These are phyloP conservation scores for Dolichoris vasculosae DNA, from an alignment of 1,140 invertebrate genomes.

Conservation along the genomic window DNA sequence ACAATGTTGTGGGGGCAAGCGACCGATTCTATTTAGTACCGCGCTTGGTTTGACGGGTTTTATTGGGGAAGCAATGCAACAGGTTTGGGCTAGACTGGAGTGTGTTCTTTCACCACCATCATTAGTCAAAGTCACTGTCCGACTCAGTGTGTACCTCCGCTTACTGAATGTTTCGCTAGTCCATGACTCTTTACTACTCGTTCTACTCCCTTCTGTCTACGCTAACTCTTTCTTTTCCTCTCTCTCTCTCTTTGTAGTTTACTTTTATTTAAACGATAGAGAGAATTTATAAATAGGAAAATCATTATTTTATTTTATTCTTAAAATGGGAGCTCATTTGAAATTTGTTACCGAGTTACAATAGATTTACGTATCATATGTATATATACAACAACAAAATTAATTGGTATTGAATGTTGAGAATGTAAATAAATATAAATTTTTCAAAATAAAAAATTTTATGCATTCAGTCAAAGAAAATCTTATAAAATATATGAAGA, in stretches of 20 bases:
- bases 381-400: too few relatives aligned
- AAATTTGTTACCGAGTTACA: slow-evolving; percentile 35
- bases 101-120: slow-evolving; percentile 74
- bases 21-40: slow-evolving; percentile 73
- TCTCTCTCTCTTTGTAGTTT: neutral
- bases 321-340: slow-evolving; percentile 32
- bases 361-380: too few relatives aligned
- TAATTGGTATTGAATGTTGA: too few relatives aligned
- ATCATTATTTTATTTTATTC: slow-evolving; percentile 32
- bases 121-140: slow-evolving; percentile 74
- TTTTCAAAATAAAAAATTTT: too few relatives aligned
- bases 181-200: slow-evolving; percentile 32
- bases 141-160: slow-evolving; percentile 22
- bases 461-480: too few relatives aligned
- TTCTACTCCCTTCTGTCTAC: neutral
- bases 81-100: slow-evolving; percentile 73
- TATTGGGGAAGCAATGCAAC: slow-evolving; percentile 66
- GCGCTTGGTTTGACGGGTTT: slow-evolving; percentile 69
- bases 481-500: too few relatives aligned
- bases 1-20: slow-evolving; percentile 57
- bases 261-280: neutral
- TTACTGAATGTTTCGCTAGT: neutral
- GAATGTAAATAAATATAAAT: too few relatives aligned
- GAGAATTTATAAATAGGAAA: neutral
- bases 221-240: slow-evolving; percentile 48